Base-by-base conservation (phyloP, 2,113 vertebrate species). In the Pedetes capensis region DNA sequence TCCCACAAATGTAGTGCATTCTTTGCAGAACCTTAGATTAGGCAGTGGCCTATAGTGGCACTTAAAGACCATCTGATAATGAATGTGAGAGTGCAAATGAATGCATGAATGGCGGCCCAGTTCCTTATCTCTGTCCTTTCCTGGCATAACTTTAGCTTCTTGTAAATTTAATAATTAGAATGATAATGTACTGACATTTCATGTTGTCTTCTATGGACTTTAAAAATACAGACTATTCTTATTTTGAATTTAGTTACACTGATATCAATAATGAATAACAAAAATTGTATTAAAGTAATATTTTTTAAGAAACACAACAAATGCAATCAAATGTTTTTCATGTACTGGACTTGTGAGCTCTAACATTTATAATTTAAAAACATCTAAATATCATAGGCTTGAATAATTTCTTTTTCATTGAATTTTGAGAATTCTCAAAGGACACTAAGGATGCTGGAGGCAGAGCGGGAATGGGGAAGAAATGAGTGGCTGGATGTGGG, bases 41-140 rank as follows among this genome's bases (percentile, higher is more conserved):
- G 57, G 4, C 78, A 17, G 6, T 29, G 29, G 34, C 12, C 22
- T 1, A 25, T 59, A 20, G 8, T 12, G n/a, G 11, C 32, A 8
- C 29, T 17, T 10, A 8, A 27, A 17, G 13, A 39, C 18, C 29
- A 20, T 18, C 51, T 25, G 22, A 13, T 13, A 23, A 22, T n/a
- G 37, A 93, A 3, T 22, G 22, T 44, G 37, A 20, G 23, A 2
- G 27, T 7, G 25, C 14, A 86, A 32, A 63, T 20, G n/a, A n/a
- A n/a, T n/a, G n/a, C n/a, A 6, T 4, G 10, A 20, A 23, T 17
- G 23, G 4, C 1, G 6, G 49, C 1, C 1, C 18, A 1, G n/a
- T n/a, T 17, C 13, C 22, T 71, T 2, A 34, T 13, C 39, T 32
- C 13, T 29, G 27, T 51, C 2, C 6, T 8, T 59, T 22, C 14